Evolutionary conservation across 2,113 vertebrate species (phyloP).

Genomic region (Hypocryptadius cinnamomeus): DNA sequence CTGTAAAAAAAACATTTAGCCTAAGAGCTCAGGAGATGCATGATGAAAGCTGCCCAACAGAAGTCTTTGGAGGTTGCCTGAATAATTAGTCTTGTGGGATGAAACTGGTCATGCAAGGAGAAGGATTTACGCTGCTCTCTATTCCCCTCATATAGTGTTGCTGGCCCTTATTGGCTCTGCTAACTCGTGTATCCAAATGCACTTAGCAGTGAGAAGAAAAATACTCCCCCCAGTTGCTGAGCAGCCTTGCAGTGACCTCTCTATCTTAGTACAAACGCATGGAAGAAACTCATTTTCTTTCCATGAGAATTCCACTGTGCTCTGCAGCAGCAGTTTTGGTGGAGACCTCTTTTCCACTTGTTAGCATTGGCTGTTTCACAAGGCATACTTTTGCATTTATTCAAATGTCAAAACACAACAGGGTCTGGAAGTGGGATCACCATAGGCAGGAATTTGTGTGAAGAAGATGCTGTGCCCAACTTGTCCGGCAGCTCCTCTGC

Average conservation of each 20-base stretch:
- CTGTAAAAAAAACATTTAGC: slow-evolving; percentile 21
- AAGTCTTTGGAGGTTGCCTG: neutral
- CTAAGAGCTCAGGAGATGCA: neutral
- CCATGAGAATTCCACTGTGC: neutral
- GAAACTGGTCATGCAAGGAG: neutral
- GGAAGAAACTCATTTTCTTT: neutral
- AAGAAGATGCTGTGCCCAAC: neutral
- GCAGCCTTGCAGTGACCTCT: neutral
- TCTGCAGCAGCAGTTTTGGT: neutral
- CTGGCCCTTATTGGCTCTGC: neutral
- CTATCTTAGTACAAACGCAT: neutral
- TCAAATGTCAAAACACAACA: neutral
- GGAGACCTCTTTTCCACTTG: neutral
- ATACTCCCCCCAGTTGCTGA: neutral
- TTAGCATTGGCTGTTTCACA: neutral
- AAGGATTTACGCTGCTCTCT: neutral
- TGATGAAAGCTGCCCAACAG: neutral
- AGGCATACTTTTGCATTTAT: neutral
- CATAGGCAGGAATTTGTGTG: neutral
- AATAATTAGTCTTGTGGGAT: slow-evolving; percentile 25
- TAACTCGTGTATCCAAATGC: neutral
- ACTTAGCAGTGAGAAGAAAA: neutral
- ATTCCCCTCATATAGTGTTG: neutral
- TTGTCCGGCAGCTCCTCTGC: neutral
- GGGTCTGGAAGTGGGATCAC: neutral